Evolutionary conservation across 2,797 vertebrate species (phyloP), one percentile per base, ranked within the genome.

Genomic region (Pteropus rufus): DNA sequence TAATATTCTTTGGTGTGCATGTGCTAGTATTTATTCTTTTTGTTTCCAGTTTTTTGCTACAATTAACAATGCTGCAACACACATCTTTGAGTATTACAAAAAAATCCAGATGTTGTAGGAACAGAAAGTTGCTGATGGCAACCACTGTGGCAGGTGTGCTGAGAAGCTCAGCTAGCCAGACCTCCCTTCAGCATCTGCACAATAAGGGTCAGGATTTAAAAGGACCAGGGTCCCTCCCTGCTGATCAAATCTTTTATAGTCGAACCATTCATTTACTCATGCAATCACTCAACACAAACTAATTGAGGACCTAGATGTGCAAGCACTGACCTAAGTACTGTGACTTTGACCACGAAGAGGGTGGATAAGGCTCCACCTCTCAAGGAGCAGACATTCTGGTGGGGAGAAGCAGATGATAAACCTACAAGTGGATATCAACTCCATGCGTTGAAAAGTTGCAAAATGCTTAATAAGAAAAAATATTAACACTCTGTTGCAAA

Each of bases 401-500:
- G 44, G 21, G 2, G 19, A 84, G 39, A 73, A 39, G 39, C 31
- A 10, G 29, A 18, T 39, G 67, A 56, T 24, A n/a, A 52, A 67
- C 12, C 54, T 15, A 12, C 60, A 26, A 1, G 41, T 14, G 11
- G 14, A 18, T 14, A 31, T 12, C 21, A 6, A 29, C 5, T 49
- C 31, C 36, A 2, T 14, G 15, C 14, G 1, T 7, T 0, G 23
- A 10, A 62, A 44, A n/a, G 49, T 10, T 52, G 64, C n/a, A 7
- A 54, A 73, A 26, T 3, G 31, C 36, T 44, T 56, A 11, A 67
- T 3, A 44, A 65, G 49, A 65, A 65, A 39, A 16, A 58, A 15
- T 56, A 49, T 1, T 2, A 10, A 39, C 2, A 31, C 39, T 24
- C 19, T 0, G 24, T 14, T 3, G n/a, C 5, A n/a, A 24, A n/a